These are phyloP conservation scores for Syrrhaptes paradoxus DNA, from an alignment of 2,113 vertebrate genomes.

Conservation along the genomic window DNA sequence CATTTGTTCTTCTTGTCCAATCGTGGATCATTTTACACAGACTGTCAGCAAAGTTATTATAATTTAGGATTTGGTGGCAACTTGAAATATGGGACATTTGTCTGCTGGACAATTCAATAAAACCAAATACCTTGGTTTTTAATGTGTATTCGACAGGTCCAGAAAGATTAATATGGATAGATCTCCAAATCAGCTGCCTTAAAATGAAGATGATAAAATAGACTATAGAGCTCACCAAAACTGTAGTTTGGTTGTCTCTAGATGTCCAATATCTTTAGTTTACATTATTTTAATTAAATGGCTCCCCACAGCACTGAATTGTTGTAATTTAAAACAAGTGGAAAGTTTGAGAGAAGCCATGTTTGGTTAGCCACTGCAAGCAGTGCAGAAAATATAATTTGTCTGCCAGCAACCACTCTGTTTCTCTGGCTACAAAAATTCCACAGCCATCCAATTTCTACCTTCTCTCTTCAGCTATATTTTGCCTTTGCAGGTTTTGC, in stretches of 20 bases:
- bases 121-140: background rate
- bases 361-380: background rate
- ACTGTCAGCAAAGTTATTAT: background rate
- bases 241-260: background rate
- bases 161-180: background rate
- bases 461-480: background rate
- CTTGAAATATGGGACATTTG: background rate
- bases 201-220: background rate
- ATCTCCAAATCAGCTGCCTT: background rate
- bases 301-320: background rate
- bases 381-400: background rate
- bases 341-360: background rate
- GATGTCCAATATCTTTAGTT: background rate
- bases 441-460: background rate
- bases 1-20: background rate
- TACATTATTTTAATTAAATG: background rate
- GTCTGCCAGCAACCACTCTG: background rate
- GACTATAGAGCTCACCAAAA: background rate
- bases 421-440: background rate
- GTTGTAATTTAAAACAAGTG: background rate
- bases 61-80: background rate
- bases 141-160: background rate
- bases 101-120: background rate
- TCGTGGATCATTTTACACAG: background rate
- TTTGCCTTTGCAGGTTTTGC: background rate